These are phyloP conservation scores for Zosterops lateralis DNA, from an alignment of 2,113 vertebrate genomes.

Conservation along the genomic window DNA sequence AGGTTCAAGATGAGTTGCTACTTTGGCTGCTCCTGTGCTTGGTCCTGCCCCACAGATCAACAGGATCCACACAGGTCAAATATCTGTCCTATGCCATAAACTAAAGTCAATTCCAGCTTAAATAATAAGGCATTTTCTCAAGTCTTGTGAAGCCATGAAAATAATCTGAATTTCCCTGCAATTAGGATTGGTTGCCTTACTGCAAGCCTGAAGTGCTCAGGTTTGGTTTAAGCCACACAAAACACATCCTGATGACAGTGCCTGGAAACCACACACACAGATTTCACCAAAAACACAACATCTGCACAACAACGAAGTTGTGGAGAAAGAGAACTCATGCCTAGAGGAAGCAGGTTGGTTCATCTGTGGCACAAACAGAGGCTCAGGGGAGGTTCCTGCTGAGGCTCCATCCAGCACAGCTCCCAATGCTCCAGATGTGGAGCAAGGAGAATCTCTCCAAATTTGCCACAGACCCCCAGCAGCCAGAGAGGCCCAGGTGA, in stretches of 20 bases:
- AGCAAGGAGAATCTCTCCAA: background rate
- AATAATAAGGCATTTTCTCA: background rate
- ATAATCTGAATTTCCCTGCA: background rate
- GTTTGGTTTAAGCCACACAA: background rate
- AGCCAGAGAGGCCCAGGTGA: background rate
- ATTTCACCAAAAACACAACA: background rate
- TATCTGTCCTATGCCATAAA: accelerated
- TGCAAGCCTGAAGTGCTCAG: background rate
- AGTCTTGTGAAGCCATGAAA: background rate
- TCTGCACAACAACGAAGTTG: background rate
- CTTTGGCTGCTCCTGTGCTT: background rate
- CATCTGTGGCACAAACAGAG: background rate
- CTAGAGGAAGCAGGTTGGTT: background rate
- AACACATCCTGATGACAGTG: accelerated
- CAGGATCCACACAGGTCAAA: background rate
- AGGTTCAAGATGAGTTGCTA: background rate
- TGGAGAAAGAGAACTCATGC: background rate
- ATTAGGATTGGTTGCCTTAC: background rate
- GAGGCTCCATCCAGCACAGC: accelerated
- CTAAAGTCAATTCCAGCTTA: background rate
- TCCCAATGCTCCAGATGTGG: background rate
- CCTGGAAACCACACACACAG: background rate
- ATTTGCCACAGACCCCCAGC: background rate
- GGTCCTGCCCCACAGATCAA: background rate
- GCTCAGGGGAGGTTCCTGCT: background rate